phyloP scores from a whole-genome alignment of 2,797 vertebrate genomes.

The Rhinella marina region DNA sequence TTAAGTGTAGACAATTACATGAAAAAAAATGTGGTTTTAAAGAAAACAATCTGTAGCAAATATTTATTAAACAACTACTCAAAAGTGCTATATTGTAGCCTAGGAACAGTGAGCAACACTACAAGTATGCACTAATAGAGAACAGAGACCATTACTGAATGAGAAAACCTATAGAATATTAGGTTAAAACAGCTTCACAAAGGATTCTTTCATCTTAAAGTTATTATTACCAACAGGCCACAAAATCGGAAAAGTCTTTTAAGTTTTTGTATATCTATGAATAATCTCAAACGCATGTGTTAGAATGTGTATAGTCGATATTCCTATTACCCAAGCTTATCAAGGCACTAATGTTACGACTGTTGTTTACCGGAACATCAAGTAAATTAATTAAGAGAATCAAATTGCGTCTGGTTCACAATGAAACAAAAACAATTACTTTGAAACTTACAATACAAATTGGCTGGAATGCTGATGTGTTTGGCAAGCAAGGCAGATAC shows the following conservation, averaged over 20 bases:
- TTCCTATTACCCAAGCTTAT: slow-evolving; percentile 38
- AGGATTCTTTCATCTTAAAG: slow-evolving; percentile 85
- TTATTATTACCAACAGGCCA: slow-evolving; percentile 83
- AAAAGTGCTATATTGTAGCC: slow-evolving; percentile 58
- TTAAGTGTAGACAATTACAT: slow-evolving; percentile 54
- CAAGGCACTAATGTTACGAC: slow-evolving; percentile 30
- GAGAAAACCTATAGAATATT: slow-evolving; percentile 65
- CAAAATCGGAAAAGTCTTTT: slow-evolving; percentile 74
- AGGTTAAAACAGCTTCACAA: slow-evolving; percentile 74
- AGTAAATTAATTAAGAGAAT: slow-evolving; percentile 35
- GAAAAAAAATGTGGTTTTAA: slow-evolving; percentile 43
- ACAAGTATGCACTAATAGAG: slow-evolving; percentile 65
- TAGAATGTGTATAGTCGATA: slow-evolving; percentile 41
- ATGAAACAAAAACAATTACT: slow-evolving; percentile 41
- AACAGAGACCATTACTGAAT: slow-evolving; percentile 65
- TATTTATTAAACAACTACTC: slow-evolving; percentile 57
- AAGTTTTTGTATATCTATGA: slow-evolving; percentile 78
- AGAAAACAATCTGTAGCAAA: slow-evolving; percentile 46
- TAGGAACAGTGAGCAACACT: slow-evolving; percentile 66
- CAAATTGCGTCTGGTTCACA: slow-evolving; percentile 22
- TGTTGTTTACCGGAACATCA: slow-evolving; percentile 28
- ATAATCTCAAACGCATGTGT: slow-evolving; percentile 68
- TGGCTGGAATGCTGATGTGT: slow-evolving; percentile 23
- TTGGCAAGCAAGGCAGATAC: slow-evolving; percentile 19
- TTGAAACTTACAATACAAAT: slow-evolving; percentile 40